Evolutionary conservation across 2,888 invertebrate species (phyloP).

Genomic region (Sceliomorpha sp.): DNA sequence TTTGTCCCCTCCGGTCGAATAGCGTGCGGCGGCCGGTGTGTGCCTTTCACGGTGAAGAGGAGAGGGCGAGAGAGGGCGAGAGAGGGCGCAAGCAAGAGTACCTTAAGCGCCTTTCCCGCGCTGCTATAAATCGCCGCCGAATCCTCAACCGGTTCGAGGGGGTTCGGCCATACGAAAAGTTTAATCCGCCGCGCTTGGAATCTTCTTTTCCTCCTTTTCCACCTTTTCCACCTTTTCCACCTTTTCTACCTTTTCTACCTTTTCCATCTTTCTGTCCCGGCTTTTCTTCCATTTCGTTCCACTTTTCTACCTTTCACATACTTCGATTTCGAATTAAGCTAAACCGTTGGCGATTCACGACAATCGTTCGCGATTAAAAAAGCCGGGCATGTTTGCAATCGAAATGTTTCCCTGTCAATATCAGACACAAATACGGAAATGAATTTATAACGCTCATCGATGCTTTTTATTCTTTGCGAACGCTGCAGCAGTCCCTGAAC

Average conservation of each 20-base stretch:
- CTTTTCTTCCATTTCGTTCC: neutral
- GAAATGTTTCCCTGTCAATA: too few species aligned
- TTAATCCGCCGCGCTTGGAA: constrained; percentile 54
- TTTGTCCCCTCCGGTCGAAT: constrained; percentile 1
- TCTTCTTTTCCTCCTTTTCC: constrained; percentile 38
- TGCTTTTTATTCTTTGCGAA: too few species aligned
- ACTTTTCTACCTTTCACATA: constrained; percentile 6
- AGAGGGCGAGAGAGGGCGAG: too few species aligned
- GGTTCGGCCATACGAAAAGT: constrained; percentile 56
- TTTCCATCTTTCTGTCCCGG: neutral
- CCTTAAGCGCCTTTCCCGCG: constrained; percentile 58
- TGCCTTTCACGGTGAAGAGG: constrained; percentile 3
- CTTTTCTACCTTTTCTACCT: constrained; percentile 10
- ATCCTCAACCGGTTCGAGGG: constrained; percentile 70
- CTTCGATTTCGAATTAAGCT: too few species aligned
- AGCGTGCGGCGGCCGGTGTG: constrained; percentile 9
- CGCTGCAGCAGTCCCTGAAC: too few species aligned
- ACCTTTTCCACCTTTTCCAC: constrained; percentile 4
- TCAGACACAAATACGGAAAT: too few species aligned
- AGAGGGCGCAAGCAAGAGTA: too few species aligned
- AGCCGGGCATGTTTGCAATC: too few species aligned
- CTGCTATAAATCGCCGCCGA: constrained; percentile 70
- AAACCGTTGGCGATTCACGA: too few species aligned
- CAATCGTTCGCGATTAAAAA: too few species aligned
- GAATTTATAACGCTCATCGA: too few species aligned